These are phyloP conservation scores for Drosophila hamatofila DNA, from an alignment of 2,888 invertebrate species.

Conservation along the genomic window DNA sequence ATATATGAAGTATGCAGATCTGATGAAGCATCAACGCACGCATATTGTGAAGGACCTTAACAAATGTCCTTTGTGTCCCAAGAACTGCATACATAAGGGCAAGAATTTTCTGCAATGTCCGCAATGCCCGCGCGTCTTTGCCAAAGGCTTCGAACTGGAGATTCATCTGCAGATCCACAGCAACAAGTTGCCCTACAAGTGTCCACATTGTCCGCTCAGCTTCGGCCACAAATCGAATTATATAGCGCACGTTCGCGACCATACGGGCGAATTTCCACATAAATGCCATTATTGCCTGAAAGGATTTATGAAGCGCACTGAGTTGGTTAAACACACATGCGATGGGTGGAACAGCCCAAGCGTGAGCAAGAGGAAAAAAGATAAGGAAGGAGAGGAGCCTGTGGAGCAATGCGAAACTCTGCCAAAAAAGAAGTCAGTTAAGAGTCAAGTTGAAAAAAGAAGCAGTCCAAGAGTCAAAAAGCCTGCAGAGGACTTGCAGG, in stretches of 20 bases:
- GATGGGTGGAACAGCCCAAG: neutral
- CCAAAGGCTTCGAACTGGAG: constrained; percentile 13
- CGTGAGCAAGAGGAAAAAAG: neutral
- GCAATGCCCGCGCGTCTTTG: constrained; percentile 29
- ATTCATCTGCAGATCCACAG: constrained; percentile 44
- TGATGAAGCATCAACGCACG: constrained; percentile 13
- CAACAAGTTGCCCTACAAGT: constrained; percentile 28
- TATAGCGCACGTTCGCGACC: constrained; percentile 27
- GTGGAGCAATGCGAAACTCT: neutral
- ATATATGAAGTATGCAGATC: constrained; percentile 9
- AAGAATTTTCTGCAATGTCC: constrained; percentile 21
- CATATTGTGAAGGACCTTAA: neutral
- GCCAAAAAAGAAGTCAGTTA: neutral
- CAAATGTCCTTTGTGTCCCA: constrained; percentile 12
- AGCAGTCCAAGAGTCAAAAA: neutral
- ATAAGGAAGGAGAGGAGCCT: neutral
- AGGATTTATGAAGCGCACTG: neutral
- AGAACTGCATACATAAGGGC: constrained; percentile 15
- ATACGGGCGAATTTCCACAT: constrained; percentile 15
- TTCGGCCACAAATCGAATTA: constrained; percentile 37
- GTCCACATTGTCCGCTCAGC: constrained; percentile 35
- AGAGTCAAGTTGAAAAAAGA: neutral
- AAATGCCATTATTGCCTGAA: neutral
- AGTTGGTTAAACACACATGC: neutral
- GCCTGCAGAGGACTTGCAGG: neutral